Percentiles rank a stretch among this genome's conserved stretches.
These are phyloP conservation scores for Dynastes grantii DNA, from an alignment of 2,888 invertebrate genomes.

Conservation along the genomic window DNA sequence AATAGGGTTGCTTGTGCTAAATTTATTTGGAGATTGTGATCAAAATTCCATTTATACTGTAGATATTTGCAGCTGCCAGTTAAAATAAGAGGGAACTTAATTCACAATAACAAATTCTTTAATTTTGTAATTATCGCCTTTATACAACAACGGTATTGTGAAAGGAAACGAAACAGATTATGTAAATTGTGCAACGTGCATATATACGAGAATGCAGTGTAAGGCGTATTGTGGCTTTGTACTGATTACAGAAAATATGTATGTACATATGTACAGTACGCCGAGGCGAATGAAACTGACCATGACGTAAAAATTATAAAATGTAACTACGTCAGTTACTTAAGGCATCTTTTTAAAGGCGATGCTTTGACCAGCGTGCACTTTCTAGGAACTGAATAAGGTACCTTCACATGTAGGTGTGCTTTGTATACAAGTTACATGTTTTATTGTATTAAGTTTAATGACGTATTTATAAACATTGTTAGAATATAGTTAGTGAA, in stretches of 20 bases:
- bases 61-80: too few relatives aligned
- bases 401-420: too few relatives aligned
- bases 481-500: too few relatives aligned
- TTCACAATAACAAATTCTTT: neutral
- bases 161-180: constrained; percentile 26
- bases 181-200: constrained; percentile 4
- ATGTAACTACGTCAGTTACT: neutral
- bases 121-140: neutral
- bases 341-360: constrained; percentile 2
- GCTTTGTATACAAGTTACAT: too few relatives aligned
- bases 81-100: too few relatives aligned
- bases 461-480: too few relatives aligned
- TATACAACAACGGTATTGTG: neutral
- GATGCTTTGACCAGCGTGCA: neutral
- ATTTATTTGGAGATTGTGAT: too few relatives aligned
- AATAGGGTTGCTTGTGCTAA: too few relatives aligned
- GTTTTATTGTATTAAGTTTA: too few relatives aligned
- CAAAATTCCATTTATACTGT: too few relatives aligned
- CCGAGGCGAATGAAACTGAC: constrained; percentile 20
- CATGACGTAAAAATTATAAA: constrained; percentile 16
- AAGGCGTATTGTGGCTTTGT: neutral
- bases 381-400: neutral
- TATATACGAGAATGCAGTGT: neutral
- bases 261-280: neutral
- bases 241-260: constrained; percentile 4